Conservation (phyloP, 1,140 invertebrate species). For the Teleopsis dalmanni region DNA sequence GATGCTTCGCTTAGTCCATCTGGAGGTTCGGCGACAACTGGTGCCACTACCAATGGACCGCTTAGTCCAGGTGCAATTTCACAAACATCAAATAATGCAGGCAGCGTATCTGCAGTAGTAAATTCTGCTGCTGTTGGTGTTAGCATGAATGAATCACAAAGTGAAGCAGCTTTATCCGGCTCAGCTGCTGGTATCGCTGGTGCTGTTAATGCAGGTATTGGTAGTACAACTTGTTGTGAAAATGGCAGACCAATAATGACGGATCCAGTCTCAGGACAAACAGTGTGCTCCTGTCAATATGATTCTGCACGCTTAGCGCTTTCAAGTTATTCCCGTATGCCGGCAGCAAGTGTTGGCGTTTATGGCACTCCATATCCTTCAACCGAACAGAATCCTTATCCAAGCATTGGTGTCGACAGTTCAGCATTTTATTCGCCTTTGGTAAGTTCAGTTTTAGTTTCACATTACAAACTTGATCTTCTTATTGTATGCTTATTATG, state of each 20-base stretch:
- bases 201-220: slow-evolving; percentile 7
- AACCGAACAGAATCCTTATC: slow-evolving; percentile 85
- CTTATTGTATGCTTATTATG: too few species aligned
- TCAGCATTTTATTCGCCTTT: slow-evolving; percentile 91
- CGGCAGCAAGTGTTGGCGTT: slow-evolving; percentile 57
- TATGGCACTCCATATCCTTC: slow-evolving; percentile 75
- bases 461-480: too few species aligned
- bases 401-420: slow-evolving; percentile 84
- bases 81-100: slow-evolving; percentile 49
- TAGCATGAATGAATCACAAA: slow-evolving; percentile 41
- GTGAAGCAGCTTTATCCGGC: slow-evolving; percentile 38
- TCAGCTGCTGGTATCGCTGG: slow-evolving; percentile 18
- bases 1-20: slow-evolving; percentile 53
- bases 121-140: slow-evolving; percentile 9
- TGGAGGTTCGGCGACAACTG: slow-evolving; percentile 51
- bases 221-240: slow-evolving; percentile 65
- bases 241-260: slow-evolving; percentile 90
- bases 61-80: slow-evolving; percentile 65
- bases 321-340: slow-evolving; percentile 60
- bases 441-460: slow-evolving; percentile 74
- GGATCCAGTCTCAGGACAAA: slow-evolving; percentile 88
- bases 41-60: slow-evolving; percentile 49
- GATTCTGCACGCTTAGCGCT: slow-evolving; percentile 69
- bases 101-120: slow-evolving; percentile 1
- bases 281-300: slow-evolving; percentile 93